Evolutionary conservation across 1,140 invertebrate species (phyloP).

Genomic region (Pogonognathellus flavescens): DNA sequence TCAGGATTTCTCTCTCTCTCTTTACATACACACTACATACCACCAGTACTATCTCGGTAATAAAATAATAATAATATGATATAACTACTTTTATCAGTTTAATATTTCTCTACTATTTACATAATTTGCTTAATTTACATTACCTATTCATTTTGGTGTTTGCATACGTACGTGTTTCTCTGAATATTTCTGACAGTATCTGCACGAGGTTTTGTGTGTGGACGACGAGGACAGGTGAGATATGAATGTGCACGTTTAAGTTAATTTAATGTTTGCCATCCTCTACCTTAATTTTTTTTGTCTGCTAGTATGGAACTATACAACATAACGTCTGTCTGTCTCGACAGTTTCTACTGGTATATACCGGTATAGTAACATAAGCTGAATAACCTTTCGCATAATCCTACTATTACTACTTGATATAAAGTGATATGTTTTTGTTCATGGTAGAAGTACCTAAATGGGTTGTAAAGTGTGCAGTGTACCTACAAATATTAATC

Average conservation of each 20-base stretch:
- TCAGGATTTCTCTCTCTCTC: too few relatives aligned
- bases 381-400: conserved; percentile 1
- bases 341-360: background rate
- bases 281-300: conserved; percentile 20
- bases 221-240: conserved; percentile 24
- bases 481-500: too few relatives aligned
- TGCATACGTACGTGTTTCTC: conserved; percentile 1
- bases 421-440: too few relatives aligned
- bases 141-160: conserved; percentile 1
- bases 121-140: conserved; percentile 32
- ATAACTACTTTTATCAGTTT: too few relatives aligned
- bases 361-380: background rate
- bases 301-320: background rate
- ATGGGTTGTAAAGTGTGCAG: too few relatives aligned
- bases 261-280: conserved; percentile 24
- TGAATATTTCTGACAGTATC: background rate
- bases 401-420: too few relatives aligned
- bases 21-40: too few relatives aligned
- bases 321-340: conserved; percentile 1
- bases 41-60: too few relatives aligned
- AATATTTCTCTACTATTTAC: conserved; percentile 25
- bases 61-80: too few relatives aligned
- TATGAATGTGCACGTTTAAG: conserved; percentile 17
- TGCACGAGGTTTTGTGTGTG: background rate
- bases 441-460: too few relatives aligned